Percentiles rank a stretch among this genome's conserved stretches.
phyloP scores from a whole-genome alignment of 2,113 vertebrate species.

The Peromyscus leucopus region DNA sequence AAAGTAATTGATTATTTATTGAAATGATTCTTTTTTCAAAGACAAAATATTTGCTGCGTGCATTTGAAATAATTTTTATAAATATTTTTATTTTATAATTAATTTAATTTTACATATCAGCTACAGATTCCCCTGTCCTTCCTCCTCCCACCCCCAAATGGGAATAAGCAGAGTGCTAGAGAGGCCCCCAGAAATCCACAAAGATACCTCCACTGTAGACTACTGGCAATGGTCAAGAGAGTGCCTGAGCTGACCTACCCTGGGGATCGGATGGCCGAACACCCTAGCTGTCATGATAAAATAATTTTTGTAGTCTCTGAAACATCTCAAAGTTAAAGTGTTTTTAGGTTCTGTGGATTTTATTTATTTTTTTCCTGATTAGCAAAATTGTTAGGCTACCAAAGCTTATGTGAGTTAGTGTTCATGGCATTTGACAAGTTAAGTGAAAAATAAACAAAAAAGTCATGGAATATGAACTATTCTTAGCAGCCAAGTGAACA shows the following conservation, averaged over 20 bases:
- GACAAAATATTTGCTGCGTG: constrained; percentile 20
- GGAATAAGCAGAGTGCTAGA: no score
- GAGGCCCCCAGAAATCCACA: no score
- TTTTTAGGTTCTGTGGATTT: background rate
- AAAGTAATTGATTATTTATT: constrained; percentile 5
- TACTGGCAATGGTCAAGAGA: no score
- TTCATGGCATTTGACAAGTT: constrained; percentile 46
- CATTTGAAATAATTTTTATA: background rate
- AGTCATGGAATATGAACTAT: constrained; percentile 44
- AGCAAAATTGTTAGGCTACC: background rate
- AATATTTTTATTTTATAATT: no score
- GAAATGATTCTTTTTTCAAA: constrained; percentile 1
- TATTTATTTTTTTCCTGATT: background rate
- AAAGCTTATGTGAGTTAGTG: constrained; percentile 16
- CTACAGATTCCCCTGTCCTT: no score
- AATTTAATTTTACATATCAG: no score
- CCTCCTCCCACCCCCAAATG: no score
- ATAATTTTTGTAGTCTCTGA: background rate
- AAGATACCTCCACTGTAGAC: no score
- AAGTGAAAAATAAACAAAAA: constrained; percentile 53
- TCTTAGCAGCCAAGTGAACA: constrained; percentile 56
- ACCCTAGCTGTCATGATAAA: background rate
- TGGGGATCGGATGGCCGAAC: no score
- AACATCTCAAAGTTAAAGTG: constrained; percentile 17
- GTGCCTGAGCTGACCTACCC: no score